Base-by-base conservation (phyloP, 2,888 invertebrate species). In the Miltochrista miniata region DNA sequence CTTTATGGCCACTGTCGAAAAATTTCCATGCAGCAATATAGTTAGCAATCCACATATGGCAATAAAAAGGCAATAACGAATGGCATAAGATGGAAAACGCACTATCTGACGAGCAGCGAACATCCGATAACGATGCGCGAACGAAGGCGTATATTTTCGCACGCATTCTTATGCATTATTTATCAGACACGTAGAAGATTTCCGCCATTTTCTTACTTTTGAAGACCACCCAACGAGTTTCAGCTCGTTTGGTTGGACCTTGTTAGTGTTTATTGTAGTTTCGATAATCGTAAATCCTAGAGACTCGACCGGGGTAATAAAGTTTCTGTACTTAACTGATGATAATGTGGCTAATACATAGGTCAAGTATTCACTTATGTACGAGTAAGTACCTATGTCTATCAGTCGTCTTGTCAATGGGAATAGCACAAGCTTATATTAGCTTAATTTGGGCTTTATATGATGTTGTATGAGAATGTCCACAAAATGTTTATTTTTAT, bases 141-240 rank as follows among this genome's bases (percentile, higher is more conserved):
- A 13, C 24, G 30, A 58, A 52, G 59, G 59, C 68, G 70, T 72
- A 72, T 74, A 72, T 82, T 83, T 87, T 88, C 85, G 73, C 76
- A 68, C 71, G 76, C 74, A 83, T 82, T 77, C 77, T 76, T 52
- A 76, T 89, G 76, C 79, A 88, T 89, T 87, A 89, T 89, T 83
- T 82, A 89, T 88, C 73, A 81, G 61, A 62, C 67, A 70, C 72
- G 76, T 73, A 76, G 72, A 76, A 79, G 74, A 85, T 86, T 88
- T 86, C 85, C 83, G 76, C 73, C 77, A 75, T 87, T 84, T 86
- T 82, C 82, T 81, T 58, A 60, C 64, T 76, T 81, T 77, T 69
- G 61, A 60, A 62, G 80, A 75, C 79, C 77, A 80, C 79, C 76
- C 75, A 68, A 55, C 64, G 61, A 68, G 61, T 68, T 46, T 59